Base-by-base conservation (phyloP, 2,888 invertebrate genomes). In the Eueremaeus valkanovi region DNA sequence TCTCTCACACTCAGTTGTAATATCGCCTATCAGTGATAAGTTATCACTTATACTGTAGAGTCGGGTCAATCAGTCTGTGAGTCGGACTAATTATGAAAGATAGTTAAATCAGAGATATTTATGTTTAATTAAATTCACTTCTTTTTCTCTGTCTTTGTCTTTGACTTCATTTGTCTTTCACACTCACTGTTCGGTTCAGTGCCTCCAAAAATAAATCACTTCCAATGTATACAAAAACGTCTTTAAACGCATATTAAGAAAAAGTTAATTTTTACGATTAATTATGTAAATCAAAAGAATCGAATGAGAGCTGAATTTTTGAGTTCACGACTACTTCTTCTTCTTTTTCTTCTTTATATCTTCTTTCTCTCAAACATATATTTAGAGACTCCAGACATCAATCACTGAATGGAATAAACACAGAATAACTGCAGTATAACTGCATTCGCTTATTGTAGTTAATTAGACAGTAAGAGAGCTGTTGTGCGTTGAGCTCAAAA, bases 381-480 rank as follows among this genome's bases (percentile, higher is more conserved):
- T 58, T 58, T 58, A 36, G 36, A 66, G 33, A 33, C 66, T 36
- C 36, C 36, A 36, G n/a, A 66, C 33, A 66, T 66, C 36, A 36
- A 66, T 66, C 36, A 61, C 31, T 31, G 31, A 61, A 61, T 61
- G 61, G n/a, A 61, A 66, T 66, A 36, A 66, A 66, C 8, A 36
- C 18, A 21, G 13, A 18, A 36, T 29, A 11, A 33, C 9, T 31
- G 31, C 13, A 31, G 33, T 29, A 36, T 16, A n/a, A 3, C n/a
- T 9, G 36, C 29, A 58, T 27, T 58, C 58, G 24, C 51, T 29
- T 58, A 58, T 58, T 58, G 58, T 58, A 29, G 66, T 36, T 66
- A 66, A 66, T 66, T 66, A 66, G 66, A 36, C 33, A 36, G 16
- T 61, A 66, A 66, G 36, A 66, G 36, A n/a, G n/a, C 6, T 49